Evolutionary conservation across 2,888 invertebrate genomes (phyloP), one percentile per base, ranked within the genome.

Genomic region (Tenthredo scrophulariae): DNA sequence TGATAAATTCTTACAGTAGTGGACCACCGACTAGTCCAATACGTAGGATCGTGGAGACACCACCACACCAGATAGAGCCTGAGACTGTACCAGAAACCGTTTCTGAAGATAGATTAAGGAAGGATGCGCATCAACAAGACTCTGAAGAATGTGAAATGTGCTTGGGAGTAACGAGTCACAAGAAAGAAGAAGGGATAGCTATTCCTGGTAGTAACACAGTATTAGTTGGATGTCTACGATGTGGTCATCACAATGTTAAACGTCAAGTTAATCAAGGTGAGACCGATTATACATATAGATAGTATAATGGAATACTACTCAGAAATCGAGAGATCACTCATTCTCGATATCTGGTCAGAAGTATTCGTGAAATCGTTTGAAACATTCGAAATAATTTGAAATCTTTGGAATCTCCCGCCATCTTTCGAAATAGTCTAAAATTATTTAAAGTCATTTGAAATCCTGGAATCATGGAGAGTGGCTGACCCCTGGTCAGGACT

Each of bases 141-240:
- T 88, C 87, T 6, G 82, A 87, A 4, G 88, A 88, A 4, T 91
- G 91, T 50, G 88, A 87, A 37, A 79, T 80, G 84, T 90, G 90
- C 84, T 88, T 87, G 15, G 87, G 87, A 33, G 87, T 85, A 18
- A 75, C 75, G 0, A 87, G 86, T 26, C 70, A 79, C 6, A 86
- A 79, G 33, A 89, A 89, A 18, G 89, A 85, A 29, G 89, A 88
- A 40, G 87, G 87, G 54, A 87, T 89, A 15, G 88, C 88, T 82
- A 29, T 70, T 43, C 88, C 91, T 0, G 80, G 89, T 10, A 89
- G 88, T n/a, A 90, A 90, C 77, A 85, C 89, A 26, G 87, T 86
- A 1, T 86, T 86, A 9, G 72, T 67, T 13, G 86, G 86, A 72
- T 87, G 87, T 67, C 43, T 86, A 0, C 89, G 86, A 29, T 90